phyloP scores from a whole-genome alignment of 2,888 invertebrate species.

The Agrotis clavis region DNA sequence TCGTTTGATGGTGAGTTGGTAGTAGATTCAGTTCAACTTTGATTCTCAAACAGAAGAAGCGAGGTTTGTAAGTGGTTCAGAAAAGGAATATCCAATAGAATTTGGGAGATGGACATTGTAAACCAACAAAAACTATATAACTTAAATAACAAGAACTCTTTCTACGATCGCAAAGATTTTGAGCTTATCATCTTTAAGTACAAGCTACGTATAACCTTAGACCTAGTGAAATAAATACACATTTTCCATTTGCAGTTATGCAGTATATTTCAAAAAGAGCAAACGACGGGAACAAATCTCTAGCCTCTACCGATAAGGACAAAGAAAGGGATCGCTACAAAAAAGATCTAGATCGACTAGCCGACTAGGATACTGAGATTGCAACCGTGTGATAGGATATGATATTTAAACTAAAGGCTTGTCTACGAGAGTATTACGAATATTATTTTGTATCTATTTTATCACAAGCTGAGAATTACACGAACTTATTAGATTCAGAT shows the following conservation, averaged over 20 bases:
- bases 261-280: constrained; percentile 23
- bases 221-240: not conserved
- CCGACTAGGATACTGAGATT: constrained; percentile 43
- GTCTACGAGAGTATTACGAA: constrained; percentile 20
- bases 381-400: constrained; percentile 58
- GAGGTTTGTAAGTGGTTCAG: not conserved
- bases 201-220: constrained; percentile 26
- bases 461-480: not conserved
- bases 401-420: constrained; percentile 45
- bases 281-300: constrained; percentile 27
- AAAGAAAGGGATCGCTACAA: constrained; percentile 49
- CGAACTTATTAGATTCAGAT: not conserved
- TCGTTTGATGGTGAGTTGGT: not conserved
- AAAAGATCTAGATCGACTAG: constrained; percentile 45
- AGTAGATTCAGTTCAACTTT: not conserved
- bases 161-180: not conserved
- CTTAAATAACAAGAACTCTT: too few relatives aligned
- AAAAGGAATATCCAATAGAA: not conserved
- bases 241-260: constrained; percentile 19
- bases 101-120: not conserved
- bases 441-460: not conserved
- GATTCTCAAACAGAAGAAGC: not conserved
- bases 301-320: constrained; percentile 34
- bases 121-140: too few relatives aligned
- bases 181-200: not conserved